Evolutionary conservation across 2,113 vertebrate genomes (phyloP).

Genomic region (Lynx canadensis): DNA sequence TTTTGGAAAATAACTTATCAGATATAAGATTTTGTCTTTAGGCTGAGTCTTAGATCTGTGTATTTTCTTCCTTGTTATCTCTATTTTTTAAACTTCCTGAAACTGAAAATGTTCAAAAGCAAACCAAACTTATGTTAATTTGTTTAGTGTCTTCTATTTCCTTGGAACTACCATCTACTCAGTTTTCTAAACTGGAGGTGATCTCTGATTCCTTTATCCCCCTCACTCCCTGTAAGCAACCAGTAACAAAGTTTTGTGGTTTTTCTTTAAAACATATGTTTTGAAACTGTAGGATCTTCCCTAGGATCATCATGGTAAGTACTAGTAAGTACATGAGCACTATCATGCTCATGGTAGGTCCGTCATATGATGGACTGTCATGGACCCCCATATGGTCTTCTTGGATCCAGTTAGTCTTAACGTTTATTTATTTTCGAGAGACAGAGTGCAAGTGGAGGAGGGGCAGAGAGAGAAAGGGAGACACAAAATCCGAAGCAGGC

Average conservation of each 20-base stretch:
- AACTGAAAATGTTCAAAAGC: neutral
- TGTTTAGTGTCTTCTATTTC: neutral
- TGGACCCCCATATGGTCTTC: neutral
- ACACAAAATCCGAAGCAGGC: too few species aligned
- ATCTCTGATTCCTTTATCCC: neutral
- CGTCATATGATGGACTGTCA: neutral
- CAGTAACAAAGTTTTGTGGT: neutral
- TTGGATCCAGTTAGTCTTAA: neutral
- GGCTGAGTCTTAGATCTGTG: neutral
- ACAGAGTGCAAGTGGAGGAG: too few species aligned
- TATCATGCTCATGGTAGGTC: neutral
- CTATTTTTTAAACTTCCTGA: neutral
- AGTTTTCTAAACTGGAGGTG: neutral
- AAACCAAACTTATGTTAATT: neutral
- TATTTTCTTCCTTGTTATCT: neutral
- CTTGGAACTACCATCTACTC: neutral
- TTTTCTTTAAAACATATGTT: neutral
- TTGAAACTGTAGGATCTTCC: neutral
- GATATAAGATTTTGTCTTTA: neutral
- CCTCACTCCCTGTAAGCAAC: neutral
- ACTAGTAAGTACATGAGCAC: too few species aligned
- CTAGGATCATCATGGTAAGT: neutral
- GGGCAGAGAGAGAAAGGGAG: too few species aligned
- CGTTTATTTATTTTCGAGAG: too few species aligned
- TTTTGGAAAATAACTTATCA: neutral